Base-by-base conservation (phyloP, 2,888 invertebrate genomes). In the Lasius platythorax region DNA sequence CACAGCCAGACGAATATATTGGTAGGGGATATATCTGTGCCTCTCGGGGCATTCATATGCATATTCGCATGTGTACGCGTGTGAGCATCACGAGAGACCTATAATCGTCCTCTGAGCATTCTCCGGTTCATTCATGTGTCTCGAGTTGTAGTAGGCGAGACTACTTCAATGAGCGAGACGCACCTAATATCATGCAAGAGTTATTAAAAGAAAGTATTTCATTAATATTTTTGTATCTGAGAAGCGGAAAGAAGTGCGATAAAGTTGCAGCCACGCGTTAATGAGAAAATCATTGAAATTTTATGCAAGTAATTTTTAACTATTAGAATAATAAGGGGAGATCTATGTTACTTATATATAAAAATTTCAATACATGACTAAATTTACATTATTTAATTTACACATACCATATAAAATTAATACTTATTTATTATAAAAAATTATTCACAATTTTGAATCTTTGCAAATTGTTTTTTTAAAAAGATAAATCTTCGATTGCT, bases 1-100 rank as follows among this genome's bases (percentile, higher is more conserved):
- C 73, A 63, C 40, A 72, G 66, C 64, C 46, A 53, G 76, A 61
- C 61, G 73, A 84, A 78, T 68, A 67, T 67, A 66, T 70, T 70
- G 30, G 12, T 30, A 43, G 43, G 15, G 30, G 61, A 79, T 43
- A 50, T 23, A 46, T 82, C 79, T 61, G 18, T 68, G 70, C 43
- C 61, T 66, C 46, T 56, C 33, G 83, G 61, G 74, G 83, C 68
- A 86, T 78, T 78, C 78, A 68, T 82, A 78, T 61, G 86, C 64
- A 67, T 73, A 81, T 64, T 28, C 37, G 63, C 40, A 58, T 56
- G 23, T 23, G 56, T 18, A 81, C 28, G 46, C 37, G 58, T 68
- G 84, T 53, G 74, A 61, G 30, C 68, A 74, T 79, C 82, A 64
- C 64, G 78, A 81, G 61, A 72, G 79, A 72, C 40, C 79, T 61